Conservation (phyloP, 2,797 vertebrate species). For the Typhlichthys subterraneus region DNA sequence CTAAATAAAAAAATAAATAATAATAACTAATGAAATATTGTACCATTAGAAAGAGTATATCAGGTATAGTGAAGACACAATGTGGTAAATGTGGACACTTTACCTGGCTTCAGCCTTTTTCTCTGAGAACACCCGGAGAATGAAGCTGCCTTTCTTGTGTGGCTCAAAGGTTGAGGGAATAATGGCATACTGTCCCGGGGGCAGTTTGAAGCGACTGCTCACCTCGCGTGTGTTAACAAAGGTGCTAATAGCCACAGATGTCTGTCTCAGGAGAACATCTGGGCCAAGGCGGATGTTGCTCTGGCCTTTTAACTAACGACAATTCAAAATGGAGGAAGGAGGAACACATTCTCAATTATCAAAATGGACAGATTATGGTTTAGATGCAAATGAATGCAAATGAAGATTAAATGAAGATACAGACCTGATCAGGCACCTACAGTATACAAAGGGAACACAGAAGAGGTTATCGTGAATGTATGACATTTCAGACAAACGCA, state of each 20-base stretch:
- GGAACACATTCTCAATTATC: background rate
- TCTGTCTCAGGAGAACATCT: constrained; percentile 56
- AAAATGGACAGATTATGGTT: background rate
- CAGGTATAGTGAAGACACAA: background rate
- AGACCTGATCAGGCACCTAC: constrained; percentile 80
- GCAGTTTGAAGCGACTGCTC: constrained; percentile 65
- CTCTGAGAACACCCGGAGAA: constrained; percentile 77
- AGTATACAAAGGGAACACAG: constrained; percentile 38
- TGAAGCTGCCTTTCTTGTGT: constrained; percentile 74
- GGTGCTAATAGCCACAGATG: constrained; percentile 65
- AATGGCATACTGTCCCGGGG: constrained; percentile 78
- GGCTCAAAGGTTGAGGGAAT: constrained; percentile 77
- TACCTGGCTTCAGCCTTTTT: constrained; percentile 71
- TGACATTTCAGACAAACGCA: constrained; percentile 1
- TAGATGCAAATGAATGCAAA: too few relatives aligned
- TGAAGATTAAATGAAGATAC: constrained; percentile 20
- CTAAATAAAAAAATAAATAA: background rate
- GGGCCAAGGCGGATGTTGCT: constrained; percentile 80
- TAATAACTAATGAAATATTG: too few relatives aligned
- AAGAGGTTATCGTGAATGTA: constrained; percentile 13
- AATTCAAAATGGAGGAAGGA: constrained; percentile 5
- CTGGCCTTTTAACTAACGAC: constrained; percentile 65
- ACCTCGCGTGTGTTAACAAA: constrained; percentile 77
- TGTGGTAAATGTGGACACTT: constrained; percentile 7
- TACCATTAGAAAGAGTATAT: background rate